These are phyloP conservation scores for Drosophila albomicans DNA, from an alignment of 1,140 invertebrate genomes.

Conservation along the genomic window DNA sequence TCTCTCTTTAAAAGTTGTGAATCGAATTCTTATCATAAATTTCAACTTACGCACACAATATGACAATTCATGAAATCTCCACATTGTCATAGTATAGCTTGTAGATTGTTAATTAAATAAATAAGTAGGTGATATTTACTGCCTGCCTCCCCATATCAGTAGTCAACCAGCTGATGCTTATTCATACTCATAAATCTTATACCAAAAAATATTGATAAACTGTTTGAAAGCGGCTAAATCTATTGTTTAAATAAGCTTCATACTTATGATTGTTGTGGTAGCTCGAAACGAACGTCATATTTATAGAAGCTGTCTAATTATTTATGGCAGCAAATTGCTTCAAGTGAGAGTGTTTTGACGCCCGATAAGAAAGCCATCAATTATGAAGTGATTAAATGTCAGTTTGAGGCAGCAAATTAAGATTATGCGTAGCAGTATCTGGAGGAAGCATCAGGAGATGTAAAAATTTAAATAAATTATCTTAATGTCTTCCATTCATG, in stretches of 20 bases:
- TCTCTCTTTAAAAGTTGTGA: not conserved
- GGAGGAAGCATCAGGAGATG: too few species aligned
- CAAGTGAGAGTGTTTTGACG: slow-evolving; percentile 2
- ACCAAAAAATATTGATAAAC: slow-evolving; percentile 4
- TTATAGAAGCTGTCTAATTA: slow-evolving; percentile 8
- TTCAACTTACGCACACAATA: slow-evolving; percentile 1
- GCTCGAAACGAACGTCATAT: slow-evolving; percentile 2
- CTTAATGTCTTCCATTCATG: too few species aligned
- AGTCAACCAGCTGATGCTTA: slow-evolving; percentile 6
- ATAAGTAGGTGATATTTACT: slow-evolving; percentile 8
- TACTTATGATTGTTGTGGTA: not conserved
- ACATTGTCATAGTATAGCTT: slow-evolving; percentile 2
- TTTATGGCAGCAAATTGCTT: slow-evolving; percentile 7
- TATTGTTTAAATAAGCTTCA: slow-evolving; percentile 1
- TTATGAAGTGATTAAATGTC: slow-evolving; percentile 7
- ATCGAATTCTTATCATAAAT: slow-evolving; percentile 6
- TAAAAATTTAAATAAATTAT: too few species aligned
- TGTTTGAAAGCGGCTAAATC: slow-evolving; percentile 12
- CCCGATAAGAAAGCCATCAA: slow-evolving; percentile 11
- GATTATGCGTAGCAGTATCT: not conserved
- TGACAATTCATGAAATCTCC: slow-evolving; percentile 5
- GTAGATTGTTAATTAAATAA: slow-evolving; percentile 17
- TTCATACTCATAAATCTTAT: slow-evolving; percentile 9
- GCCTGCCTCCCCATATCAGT: slow-evolving; percentile 1
- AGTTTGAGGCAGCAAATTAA: not conserved